Percentiles rank a stretch among this genome's conserved stretches.
phyloP scores from a whole-genome alignment of 1,140 invertebrate genomes.

The Homarus americanus region DNA sequence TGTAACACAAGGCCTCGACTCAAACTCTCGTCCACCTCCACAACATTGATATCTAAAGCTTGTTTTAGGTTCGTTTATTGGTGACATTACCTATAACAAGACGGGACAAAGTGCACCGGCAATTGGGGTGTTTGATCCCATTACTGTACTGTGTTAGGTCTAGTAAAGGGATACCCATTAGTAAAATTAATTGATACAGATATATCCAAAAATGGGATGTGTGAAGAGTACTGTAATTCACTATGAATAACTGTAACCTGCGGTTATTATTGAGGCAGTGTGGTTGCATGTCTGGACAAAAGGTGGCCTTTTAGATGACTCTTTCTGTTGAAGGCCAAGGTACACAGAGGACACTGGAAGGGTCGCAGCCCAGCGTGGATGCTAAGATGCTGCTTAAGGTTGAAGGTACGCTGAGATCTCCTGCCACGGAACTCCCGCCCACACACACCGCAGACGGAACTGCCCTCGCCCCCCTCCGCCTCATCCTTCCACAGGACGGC shows the following conservation, averaged over 20 bases:
- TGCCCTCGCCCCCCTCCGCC: slow-evolving; percentile 55
- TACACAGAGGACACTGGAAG: slow-evolving; percentile 81
- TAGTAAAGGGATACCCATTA: neutral
- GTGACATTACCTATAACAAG: neutral
- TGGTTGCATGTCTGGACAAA: slow-evolving; percentile 57
- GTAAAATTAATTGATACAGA: neutral
- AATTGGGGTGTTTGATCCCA: neutral
- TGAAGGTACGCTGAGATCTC: slow-evolving; percentile 73
- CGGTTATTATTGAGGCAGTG: slow-evolving; percentile 44
- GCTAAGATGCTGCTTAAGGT: slow-evolving; percentile 74
- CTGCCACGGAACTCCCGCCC: slow-evolving; percentile 70
- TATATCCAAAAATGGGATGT: neutral
- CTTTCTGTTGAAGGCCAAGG: slow-evolving; percentile 82
- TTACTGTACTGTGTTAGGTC: neutral
- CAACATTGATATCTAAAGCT: slow-evolving; percentile 12
- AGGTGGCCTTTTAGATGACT: slow-evolving; percentile 70
- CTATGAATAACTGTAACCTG: slow-evolving; percentile 1
- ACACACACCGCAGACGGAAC: slow-evolving; percentile 69
- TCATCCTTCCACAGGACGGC: slow-evolving; percentile 49
- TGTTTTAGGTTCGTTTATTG: neutral
- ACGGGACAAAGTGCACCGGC: neutral
- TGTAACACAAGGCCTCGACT: slow-evolving; percentile 68
- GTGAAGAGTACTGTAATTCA: neutral
- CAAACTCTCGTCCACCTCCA: slow-evolving; percentile 53
- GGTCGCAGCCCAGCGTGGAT: slow-evolving; percentile 82